A percentile compares a stretch with the other conserved stretches of the same genome.
phyloP scores from a whole-genome alignment of 1,140 invertebrate species.

The Lerema accius region DNA sequence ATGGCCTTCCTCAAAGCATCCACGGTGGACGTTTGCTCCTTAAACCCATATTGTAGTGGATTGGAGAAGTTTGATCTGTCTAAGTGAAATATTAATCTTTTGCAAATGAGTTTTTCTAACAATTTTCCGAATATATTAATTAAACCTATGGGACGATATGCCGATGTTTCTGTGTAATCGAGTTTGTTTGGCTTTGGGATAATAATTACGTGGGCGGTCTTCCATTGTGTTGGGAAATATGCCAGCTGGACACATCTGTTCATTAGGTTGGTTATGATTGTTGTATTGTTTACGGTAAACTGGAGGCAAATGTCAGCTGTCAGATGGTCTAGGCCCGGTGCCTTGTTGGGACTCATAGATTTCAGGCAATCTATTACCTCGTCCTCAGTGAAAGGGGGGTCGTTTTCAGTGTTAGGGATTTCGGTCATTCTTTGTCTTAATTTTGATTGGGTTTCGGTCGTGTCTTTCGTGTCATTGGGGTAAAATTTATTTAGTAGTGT shows the following conservation, averaged over 20 bases:
- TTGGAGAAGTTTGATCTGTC: too few species aligned
- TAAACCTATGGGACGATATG: too few species aligned
- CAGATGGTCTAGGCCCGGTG: not conserved
- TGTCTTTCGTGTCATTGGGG: not conserved
- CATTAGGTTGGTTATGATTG: not conserved
- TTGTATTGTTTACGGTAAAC: not conserved
- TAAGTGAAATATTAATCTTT: too few species aligned
- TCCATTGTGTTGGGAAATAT: not conserved
- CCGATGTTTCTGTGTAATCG: too few species aligned
- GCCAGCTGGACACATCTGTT: not conserved
- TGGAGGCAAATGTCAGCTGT: too few species aligned
- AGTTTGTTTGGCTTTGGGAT: not conserved
- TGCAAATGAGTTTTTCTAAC: too few species aligned
- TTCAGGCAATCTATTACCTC: conserved; percentile 3
- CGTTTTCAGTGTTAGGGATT: not conserved
- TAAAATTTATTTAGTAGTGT: not conserved
- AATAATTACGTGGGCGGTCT: not conserved
- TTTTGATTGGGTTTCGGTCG: not conserved
- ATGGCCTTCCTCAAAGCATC: too few species aligned
- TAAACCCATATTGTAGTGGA: too few species aligned
- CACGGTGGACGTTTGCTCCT: too few species aligned
- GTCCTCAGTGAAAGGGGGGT: conserved; percentile 1
- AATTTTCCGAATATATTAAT: too few species aligned
- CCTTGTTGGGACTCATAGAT: conserved; percentile 2
- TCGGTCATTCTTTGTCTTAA: not conserved